A percentile compares a stretch with the other conserved stretches of the same genome.
Evolutionary conservation across 2,888 invertebrate species (phyloP).

Genomic region (Elegia similella): DNA sequence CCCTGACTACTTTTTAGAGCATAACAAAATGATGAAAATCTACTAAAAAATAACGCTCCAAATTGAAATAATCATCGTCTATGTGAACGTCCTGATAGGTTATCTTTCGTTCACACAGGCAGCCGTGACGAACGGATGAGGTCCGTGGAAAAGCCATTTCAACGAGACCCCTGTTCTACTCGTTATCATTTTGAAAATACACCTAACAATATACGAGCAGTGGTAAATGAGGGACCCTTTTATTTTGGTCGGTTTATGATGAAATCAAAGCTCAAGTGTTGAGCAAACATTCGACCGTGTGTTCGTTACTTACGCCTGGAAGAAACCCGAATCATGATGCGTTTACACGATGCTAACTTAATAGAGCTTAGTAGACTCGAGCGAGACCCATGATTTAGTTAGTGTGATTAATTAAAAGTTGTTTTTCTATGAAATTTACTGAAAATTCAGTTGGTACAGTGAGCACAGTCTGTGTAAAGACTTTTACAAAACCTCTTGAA

Average conservation of each 20-base stretch:
- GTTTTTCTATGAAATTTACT: too few relatives aligned
- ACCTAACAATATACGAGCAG: background rate
- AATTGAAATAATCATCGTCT: too few relatives aligned
- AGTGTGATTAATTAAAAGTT: too few relatives aligned
- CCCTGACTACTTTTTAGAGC: too few relatives aligned
- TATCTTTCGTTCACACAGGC: background rate
- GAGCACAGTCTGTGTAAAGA: too few relatives aligned
- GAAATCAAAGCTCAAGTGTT: constrained; percentile 48
- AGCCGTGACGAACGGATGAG: background rate
- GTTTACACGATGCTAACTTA: background rate
- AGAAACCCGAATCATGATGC: background rate
- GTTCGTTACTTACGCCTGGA: constrained; percentile 8
- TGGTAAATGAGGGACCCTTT: background rate
- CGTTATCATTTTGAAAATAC: background rate
- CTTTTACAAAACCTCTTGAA: too few relatives aligned
- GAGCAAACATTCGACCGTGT: constrained; percentile 35
- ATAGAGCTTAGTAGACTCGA: background rate
- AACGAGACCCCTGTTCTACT: background rate
- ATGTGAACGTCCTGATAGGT: background rate
- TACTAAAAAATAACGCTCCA: too few relatives aligned
- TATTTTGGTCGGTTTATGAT: constrained; percentile 28
- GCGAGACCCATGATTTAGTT: too few relatives aligned
- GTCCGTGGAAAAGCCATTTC: background rate
- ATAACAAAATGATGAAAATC: too few relatives aligned
- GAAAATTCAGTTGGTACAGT: too few relatives aligned